Evolutionary conservation across 2,888 invertebrate genomes (phyloP).

Genomic region (Chloromyia formosa): DNA sequence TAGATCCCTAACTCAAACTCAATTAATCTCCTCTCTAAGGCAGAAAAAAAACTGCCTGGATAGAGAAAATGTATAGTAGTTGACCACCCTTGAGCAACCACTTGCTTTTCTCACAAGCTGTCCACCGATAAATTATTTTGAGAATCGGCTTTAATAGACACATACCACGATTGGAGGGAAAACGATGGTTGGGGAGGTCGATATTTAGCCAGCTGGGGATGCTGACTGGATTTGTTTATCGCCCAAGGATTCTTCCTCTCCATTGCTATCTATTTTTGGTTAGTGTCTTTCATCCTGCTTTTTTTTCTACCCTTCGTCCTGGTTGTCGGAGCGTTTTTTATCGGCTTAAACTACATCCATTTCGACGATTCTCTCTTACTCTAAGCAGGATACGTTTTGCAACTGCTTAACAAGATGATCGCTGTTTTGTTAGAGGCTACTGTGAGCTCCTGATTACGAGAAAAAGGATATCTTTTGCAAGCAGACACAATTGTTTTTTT

Average conservation of each 20-base stretch:
- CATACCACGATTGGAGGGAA: background rate
- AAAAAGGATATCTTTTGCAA: conserved; percentile 29
- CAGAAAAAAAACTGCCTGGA: background rate
- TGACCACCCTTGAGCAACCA: conserved; percentile 16
- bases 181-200: too few species aligned
- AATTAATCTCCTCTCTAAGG: too few species aligned
- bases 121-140: conserved; percentile 34
- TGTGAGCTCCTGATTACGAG: conserved; percentile 36
- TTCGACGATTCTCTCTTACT: conserved; percentile 17
- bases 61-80: background rate
- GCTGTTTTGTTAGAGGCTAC: conserved; percentile 18
- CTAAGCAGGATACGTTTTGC: conserved; percentile 27
- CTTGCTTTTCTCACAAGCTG: background rate
- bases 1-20: too few species aligned
- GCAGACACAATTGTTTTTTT: conserved; percentile 38
- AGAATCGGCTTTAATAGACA: conserved; percentile 27
- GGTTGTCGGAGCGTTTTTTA: background rate
- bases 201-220: background rate
- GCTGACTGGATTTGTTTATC: conserved; percentile 36
- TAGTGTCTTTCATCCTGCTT: background rate
- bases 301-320: background rate
- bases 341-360: conserved; percentile 16
- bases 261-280: conserved; percentile 33
- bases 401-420: conserved; percentile 41
- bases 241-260: conserved; percentile 25